A percentile compares a stretch with the other conserved stretches of the same genome.
Evolutionary conservation across 2,888 invertebrate species (phyloP).

Genomic region (Brachypterus glaber): DNA sequence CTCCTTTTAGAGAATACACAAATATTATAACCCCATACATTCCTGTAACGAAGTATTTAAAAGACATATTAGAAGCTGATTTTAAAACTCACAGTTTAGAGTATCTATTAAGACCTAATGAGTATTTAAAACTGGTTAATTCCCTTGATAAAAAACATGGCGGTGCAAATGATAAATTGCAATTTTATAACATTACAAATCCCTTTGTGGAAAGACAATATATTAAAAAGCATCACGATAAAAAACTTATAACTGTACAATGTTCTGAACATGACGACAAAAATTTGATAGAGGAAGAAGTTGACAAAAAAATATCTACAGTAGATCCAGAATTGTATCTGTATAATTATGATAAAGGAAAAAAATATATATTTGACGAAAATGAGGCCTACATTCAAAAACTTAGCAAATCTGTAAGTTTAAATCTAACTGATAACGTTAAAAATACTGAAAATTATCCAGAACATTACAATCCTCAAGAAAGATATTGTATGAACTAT

Average conservation of each 20-base stretch:
- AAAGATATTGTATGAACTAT: constrained; percentile 32
- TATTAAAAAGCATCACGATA: too few species aligned
- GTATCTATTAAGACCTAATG: constrained; percentile 28
- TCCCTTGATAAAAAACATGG: constrained; percentile 24
- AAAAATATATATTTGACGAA: too few species aligned
- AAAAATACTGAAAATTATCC: too few species aligned
- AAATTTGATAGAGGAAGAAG: constrained; percentile 13
- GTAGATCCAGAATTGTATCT: too few species aligned
- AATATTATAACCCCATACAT: constrained; percentile 17
- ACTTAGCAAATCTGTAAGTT: too few species aligned
- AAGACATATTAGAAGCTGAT: constrained; percentile 19
- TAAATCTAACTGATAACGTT: too few species aligned
- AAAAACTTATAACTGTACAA: too few species aligned
- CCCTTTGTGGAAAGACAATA: too few species aligned
- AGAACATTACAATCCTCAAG: constrained; percentile 30
- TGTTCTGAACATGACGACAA: constrained; percentile 1
- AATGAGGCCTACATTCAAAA: too few species aligned
- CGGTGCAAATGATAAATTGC: constrained; percentile 30
- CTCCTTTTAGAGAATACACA: constrained; percentile 32
- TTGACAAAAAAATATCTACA: constrained; percentile 6
- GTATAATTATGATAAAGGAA: too few species aligned
- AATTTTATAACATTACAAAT: constrained; percentile 17
- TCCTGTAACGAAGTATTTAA: background rate
- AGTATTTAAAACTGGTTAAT: constrained; percentile 26
- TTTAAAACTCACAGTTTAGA: constrained; percentile 28